These are phyloP conservation scores for Sebastes itinus DNA, from an alignment of 2,797 vertebrate species.

Conservation along the genomic window DNA sequence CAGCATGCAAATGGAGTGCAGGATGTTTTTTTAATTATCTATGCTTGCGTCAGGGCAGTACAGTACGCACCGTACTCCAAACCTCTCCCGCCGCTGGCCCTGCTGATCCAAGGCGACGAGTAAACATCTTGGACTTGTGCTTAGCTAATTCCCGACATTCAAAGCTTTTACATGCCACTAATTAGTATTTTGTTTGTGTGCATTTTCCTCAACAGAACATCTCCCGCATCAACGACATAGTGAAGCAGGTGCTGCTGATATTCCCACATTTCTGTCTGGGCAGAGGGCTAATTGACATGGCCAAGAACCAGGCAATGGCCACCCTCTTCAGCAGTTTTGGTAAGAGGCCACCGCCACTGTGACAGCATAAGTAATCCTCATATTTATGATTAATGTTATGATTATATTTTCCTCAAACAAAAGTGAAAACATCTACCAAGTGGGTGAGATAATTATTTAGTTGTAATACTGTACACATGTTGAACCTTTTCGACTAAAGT, in stretches of 20 bases:
- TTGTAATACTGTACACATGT: not conserved
- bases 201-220: constrained; percentile 83
- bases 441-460: not conserved
- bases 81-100: constrained; percentile 7
- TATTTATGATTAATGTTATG: not conserved
- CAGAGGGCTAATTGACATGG: constrained; percentile 97
- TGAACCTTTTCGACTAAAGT: not conserved
- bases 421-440: not conserved
- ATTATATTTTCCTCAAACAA: not conserved
- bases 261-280: constrained; percentile 99
- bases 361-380: not conserved
- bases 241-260: constrained; percentile 94
- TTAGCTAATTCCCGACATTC: constrained; percentile 4
- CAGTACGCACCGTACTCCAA: not conserved
- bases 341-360: constrained; percentile 71
- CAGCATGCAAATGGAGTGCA: constrained; percentile 33
- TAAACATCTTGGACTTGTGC: constrained; percentile 14
- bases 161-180: not conserved
- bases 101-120: constrained; percentile 32
- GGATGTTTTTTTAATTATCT: constrained; percentile 66
- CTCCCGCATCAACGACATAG: constrained; percentile 89
- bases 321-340: constrained; percentile 90
- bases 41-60: constrained; percentile 1
- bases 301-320: constrained; percentile 95
- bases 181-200: constrained; percentile 23